Evolutionary conservation across 2,113 vertebrate genomes (phyloP).

Genomic region (Chionis minor): DNA sequence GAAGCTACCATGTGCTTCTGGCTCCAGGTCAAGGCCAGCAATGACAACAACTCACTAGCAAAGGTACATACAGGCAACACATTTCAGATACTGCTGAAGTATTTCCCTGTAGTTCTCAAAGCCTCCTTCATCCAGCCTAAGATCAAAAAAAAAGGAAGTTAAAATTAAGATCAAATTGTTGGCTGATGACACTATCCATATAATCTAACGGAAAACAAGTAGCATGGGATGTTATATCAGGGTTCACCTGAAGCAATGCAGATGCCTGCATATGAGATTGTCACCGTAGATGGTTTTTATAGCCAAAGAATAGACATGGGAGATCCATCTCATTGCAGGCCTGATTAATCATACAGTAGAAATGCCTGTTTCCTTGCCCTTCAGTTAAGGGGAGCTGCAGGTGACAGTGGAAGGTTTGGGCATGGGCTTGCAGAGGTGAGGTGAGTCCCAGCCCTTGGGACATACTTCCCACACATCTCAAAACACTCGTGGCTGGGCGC

Average conservation of each 20-base stretch:
- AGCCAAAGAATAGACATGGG: neutral
- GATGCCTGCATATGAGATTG: neutral
- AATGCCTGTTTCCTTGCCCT: neutral
- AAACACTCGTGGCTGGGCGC: rapidly evolving
- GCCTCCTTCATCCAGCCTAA: conserved; percentile 29
- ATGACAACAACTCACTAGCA: neutral
- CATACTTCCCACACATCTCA: neutral
- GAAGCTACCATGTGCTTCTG: neutral
- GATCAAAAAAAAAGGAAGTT: neutral
- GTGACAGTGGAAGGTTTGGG: neutral
- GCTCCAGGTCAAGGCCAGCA: neutral
- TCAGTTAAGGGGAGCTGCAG: neutral
- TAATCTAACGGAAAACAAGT: neutral
- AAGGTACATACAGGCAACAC: conserved; percentile 10
- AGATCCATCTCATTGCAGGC: neutral
- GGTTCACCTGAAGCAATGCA: neutral
- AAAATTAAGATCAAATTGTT: neutral
- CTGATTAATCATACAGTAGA: neutral
- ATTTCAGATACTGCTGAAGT: neutral
- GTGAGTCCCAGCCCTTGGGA: neutral
- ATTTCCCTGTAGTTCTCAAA: conserved; percentile 17
- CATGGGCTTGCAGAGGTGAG: neutral
- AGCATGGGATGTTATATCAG: neutral
- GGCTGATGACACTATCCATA: neutral
- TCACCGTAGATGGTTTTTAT: neutral